Conservation (phyloP, 2,797 vertebrate species). For the Rhinophrynus dorsalis region DNA sequence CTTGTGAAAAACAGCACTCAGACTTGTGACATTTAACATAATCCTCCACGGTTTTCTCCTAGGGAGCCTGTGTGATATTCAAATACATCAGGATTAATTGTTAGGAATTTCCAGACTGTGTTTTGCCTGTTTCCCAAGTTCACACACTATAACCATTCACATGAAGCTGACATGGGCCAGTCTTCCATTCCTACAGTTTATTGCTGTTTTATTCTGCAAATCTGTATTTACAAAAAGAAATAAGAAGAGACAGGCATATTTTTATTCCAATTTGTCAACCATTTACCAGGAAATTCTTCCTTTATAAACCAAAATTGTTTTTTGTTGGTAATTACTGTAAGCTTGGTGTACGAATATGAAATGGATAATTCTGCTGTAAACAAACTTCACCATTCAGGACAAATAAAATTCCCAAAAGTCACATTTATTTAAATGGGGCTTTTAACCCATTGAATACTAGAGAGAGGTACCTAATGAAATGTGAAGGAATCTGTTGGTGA, state of each 20-base stretch:
- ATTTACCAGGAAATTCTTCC: slow-evolving; percentile 17
- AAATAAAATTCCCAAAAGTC: too few relatives aligned
- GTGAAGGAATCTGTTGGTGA: too few relatives aligned
- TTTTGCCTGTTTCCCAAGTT: slow-evolving; percentile 25
- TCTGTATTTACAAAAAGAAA: slow-evolving; percentile 23
- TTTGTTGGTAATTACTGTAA: slow-evolving; percentile 5
- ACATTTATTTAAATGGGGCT: too few relatives aligned
- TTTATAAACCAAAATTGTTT: slow-evolving; percentile 14
- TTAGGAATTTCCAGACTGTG: slow-evolving; percentile 40
- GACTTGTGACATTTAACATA: slow-evolving; percentile 35
- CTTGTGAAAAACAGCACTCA: slow-evolving; percentile 15
- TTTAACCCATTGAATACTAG: too few relatives aligned
- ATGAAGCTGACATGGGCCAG: slow-evolving; percentile 28
- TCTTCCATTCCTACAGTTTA: not conserved
- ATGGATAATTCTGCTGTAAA: too few relatives aligned
- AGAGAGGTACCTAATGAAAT: too few relatives aligned
- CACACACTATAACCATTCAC: slow-evolving; percentile 40
- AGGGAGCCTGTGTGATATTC: slow-evolving; percentile 8
- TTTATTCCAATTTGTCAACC: slow-evolving; percentile 19
- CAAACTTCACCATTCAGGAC: too few relatives aligned
- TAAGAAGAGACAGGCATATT: too few relatives aligned
- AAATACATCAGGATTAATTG: slow-evolving; percentile 35
- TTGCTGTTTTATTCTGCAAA: slow-evolving; percentile 5
- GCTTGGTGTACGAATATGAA: too few relatives aligned
- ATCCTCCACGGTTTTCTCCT: slow-evolving; percentile 25